Percentiles rank a stretch among this genome's conserved stretches.
These are phyloP conservation scores for Prinia subflava DNA, from an alignment of 2,113 vertebrate genomes.

Conservation along the genomic window DNA sequence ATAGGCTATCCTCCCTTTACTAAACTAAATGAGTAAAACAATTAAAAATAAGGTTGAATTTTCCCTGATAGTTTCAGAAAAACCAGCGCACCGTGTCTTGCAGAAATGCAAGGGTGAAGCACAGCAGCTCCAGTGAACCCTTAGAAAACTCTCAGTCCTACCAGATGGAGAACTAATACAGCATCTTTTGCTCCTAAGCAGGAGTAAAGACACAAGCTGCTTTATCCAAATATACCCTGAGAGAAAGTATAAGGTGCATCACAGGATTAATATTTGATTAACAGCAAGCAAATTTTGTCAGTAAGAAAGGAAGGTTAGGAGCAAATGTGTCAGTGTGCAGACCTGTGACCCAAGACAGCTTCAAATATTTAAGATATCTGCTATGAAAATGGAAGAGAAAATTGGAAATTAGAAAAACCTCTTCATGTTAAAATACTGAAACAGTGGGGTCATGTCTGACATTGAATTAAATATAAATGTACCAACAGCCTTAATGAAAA, in stretches of 20 bases:
- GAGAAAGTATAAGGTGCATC: background rate
- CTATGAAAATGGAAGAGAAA: background rate
- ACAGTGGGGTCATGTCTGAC: background rate
- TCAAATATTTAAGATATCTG: background rate
- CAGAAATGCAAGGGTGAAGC: background rate
- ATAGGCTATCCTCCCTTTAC: background rate
- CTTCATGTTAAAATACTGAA: background rate
- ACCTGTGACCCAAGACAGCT: background rate
- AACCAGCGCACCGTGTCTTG: rapidly evolving
- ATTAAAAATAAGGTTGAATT: background rate
- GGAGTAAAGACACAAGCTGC: background rate
- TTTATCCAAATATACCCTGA: background rate
- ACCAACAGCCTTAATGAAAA: background rate
- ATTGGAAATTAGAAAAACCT: background rate
- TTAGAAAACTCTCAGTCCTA: background rate
- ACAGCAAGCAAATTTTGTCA: background rate
- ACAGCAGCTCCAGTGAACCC: rapidly evolving
- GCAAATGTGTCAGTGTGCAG: background rate
- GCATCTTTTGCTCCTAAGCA: background rate
- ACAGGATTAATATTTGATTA: background rate
- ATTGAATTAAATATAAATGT: background rate
- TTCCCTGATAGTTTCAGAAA: background rate
- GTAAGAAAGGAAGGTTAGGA: background rate
- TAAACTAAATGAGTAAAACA: background rate
- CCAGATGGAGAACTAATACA: background rate